Base-by-base conservation (phyloP, 2,113 vertebrate genomes). In the Alaudala cheleensis region DNA sequence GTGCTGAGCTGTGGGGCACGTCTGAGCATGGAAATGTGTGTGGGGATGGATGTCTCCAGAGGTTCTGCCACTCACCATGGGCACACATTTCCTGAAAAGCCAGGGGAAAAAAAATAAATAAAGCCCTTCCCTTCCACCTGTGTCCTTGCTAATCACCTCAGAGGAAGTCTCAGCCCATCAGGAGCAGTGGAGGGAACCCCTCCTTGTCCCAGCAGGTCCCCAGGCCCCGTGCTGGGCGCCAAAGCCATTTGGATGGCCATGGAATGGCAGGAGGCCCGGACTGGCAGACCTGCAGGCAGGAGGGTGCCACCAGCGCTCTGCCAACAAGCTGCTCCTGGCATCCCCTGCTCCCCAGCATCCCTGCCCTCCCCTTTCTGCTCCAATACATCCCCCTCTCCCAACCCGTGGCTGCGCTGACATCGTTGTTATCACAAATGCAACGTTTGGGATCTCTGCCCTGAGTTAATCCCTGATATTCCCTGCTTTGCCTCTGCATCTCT, bases 301-400 rank as follows among this genome's bases (percentile, higher is more conserved):
- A 90, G 79, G 86, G 84, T 40, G 84, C 88, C 56, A 5, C 50
- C 44, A 20, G 45, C 62, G n/a, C 64, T 53, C 45, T 94, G 94
- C 83, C 95, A 93, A 92, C 91, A 95, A 91, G 53, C 89, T 91
- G 94, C 74, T 95, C 65, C 85, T 91, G 95, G 50, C 92, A 90
- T 56, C 47, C 67, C 1, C 37, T 1, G 6, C 79, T 64, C 31
- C 22, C 76, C 31, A 4, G 82, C 61, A 57, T 40, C 81, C 77
- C 91, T 81, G 77, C 40, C 73, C 67, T 87, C 79, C 73, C 57
- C 56, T 34, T 53, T 25, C 87, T 79, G 37, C 83, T 51, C 33
- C 67, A 10, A 5, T 8, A 29, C 10, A 40, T 21, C 37, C 45
- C 33, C 6, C 57, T 28, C 50, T 61, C 29, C 76, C 78, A 47